These are phyloP conservation scores for Isoperla grammatica DNA, from an alignment of 2,888 invertebrate species.

Conservation along the genomic window DNA sequence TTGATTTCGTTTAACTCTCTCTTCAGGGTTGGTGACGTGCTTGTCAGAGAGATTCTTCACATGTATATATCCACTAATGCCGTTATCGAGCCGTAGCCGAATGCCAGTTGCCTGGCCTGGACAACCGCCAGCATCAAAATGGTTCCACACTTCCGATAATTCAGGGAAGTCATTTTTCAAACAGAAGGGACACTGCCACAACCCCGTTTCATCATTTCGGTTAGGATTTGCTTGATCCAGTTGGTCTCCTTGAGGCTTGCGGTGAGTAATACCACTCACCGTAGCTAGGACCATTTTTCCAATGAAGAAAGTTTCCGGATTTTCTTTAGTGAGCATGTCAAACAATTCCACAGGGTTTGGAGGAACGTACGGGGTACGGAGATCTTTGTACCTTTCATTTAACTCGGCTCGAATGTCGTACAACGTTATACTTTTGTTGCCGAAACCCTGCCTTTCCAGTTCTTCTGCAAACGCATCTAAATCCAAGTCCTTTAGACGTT, in stretches of 20 bases:
- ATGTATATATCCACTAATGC: constrained; percentile 86
- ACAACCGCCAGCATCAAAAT: constrained; percentile 93
- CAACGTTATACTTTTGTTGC: constrained; percentile 87
- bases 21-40: constrained; percentile 87
- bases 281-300: constrained; percentile 78
- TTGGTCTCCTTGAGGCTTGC: constrained; percentile 88
- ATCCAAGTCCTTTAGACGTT: constrained; percentile 90
- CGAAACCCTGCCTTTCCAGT: constrained; percentile 83
- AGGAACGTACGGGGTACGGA: constrained; percentile 69
- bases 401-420: constrained; percentile 96
- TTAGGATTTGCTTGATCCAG: constrained; percentile 94
- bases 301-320: constrained; percentile 87
- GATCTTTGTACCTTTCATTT: constrained; percentile 88
- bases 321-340: constrained; percentile 93
- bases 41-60: constrained; percentile 91
- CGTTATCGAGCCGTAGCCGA: constrained; percentile 84
- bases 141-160: constrained; percentile 96
- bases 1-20: constrained; percentile 79
- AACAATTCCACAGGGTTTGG: constrained; percentile 85
- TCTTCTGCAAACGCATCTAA: constrained; percentile 98
- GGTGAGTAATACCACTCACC: constrained; percentile 69
- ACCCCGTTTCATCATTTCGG: constrained; percentile 85
- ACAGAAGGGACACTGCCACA: constrained; percentile 98
- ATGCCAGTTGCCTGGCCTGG: constrained; percentile 95
- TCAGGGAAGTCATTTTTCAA: constrained; percentile 94